These are phyloP conservation scores for Holcopasites calliopsidis DNA, from an alignment of 1,140 invertebrate species.

Conservation along the genomic window DNA sequence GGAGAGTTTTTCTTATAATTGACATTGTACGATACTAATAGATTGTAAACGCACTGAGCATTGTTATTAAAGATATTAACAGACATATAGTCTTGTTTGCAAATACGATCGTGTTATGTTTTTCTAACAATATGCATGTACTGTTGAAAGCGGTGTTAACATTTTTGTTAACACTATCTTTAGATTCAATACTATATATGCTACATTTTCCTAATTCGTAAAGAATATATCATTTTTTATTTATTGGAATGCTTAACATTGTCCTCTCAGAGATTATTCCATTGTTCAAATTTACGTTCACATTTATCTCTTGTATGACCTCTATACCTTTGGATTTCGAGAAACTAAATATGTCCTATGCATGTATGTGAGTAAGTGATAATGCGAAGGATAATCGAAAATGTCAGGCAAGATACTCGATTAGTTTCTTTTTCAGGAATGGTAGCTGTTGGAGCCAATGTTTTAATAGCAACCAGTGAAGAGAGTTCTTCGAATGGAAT, in stretches of 20 bases:
- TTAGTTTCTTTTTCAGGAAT: slow-evolving; percentile 62
- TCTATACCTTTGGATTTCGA: slow-evolving; percentile 6
- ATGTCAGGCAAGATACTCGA: background rate
- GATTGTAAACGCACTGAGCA: slow-evolving; percentile 12
- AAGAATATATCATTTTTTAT: slow-evolving; percentile 35
- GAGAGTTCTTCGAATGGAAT: slow-evolving; percentile 59
- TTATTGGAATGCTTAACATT: background rate
- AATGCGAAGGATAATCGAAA: background rate
- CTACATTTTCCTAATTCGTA: slow-evolving; percentile 23
- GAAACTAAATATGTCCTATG: slow-evolving; percentile 18
- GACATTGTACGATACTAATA: background rate
- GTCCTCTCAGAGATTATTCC: background rate
- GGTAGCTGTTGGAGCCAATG: slow-evolving; percentile 68
- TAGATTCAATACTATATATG: slow-evolving; percentile 14
- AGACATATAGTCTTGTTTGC: background rate
- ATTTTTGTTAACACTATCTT: slow-evolving; percentile 29
- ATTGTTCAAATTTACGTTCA: slow-evolving; percentile 6
- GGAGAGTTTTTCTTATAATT: slow-evolving; percentile 22
- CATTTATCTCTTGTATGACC: background rate
- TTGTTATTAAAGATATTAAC: slow-evolving; percentile 9
- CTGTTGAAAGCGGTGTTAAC: slow-evolving; percentile 26
- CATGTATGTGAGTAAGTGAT: slow-evolving; percentile 4
- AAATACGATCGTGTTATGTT: slow-evolving; percentile 21
- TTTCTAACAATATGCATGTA: slow-evolving; percentile 40
- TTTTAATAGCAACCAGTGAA: slow-evolving; percentile 68